These are phyloP conservation scores for Ellobium chinense DNA, from an alignment of 2,888 invertebrate species.

Conservation along the genomic window DNA sequence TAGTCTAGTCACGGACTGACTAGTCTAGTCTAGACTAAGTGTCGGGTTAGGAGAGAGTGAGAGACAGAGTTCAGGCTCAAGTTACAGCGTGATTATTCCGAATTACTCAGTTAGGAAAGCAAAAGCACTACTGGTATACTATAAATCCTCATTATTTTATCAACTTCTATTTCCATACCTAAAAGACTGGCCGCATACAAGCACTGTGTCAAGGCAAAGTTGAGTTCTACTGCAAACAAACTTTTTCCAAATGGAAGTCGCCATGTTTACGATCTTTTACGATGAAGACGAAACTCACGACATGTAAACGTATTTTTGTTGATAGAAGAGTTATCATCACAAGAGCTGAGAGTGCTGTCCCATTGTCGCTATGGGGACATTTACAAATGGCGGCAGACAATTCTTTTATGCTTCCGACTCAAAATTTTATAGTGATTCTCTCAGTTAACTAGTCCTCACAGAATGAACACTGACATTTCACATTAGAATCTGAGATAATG, in stretches of 20 bases:
- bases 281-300: background rate
- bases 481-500: too few relatives aligned
- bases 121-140: too few relatives aligned
- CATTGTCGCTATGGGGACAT: constrained; percentile 2
- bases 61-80: too few relatives aligned
- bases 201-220: constrained; percentile 14
- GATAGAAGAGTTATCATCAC: background rate
- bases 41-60: background rate
- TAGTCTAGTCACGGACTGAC: too few relatives aligned
- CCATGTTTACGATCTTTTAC: background rate
- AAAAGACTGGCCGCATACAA: constrained; percentile 25
- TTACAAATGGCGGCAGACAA: background rate
- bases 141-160: too few relatives aligned
- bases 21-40: too few relatives aligned
- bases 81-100: too few relatives aligned
- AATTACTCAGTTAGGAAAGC: too few relatives aligned
- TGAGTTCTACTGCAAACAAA: constrained; percentile 2
- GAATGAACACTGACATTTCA: too few relatives aligned
- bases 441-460: too few relatives aligned
- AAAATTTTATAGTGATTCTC: too few relatives aligned
- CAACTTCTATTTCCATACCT: constrained; percentile 24
- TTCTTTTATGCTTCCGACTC: background rate
- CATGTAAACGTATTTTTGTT: background rate
- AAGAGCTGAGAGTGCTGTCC: background rate
- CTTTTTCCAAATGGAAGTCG: constrained; percentile 3